These are phyloP conservation scores for Lates calcarifer DNA, from an alignment of 2,113 vertebrate species.

Conservation along the genomic window DNA sequence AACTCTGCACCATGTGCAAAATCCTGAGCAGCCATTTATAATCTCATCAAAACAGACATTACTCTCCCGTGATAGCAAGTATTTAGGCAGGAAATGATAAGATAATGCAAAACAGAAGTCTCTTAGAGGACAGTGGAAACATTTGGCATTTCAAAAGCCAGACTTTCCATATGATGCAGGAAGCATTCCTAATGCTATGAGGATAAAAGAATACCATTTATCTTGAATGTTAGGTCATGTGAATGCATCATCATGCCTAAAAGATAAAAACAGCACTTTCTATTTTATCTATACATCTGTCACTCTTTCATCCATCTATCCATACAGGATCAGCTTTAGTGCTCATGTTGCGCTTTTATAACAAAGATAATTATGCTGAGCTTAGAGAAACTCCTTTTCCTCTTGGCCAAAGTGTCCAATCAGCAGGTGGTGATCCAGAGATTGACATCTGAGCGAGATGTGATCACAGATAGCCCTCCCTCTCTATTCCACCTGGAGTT, in stretches of 20 bases:
- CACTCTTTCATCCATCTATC: conserved; percentile 1
- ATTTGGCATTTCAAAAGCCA: conserved; percentile 52
- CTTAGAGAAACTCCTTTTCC: conserved; percentile 18
- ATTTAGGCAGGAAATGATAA: conserved; percentile 23
- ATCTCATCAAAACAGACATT: conserved; percentile 37
- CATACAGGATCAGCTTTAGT: neutral
- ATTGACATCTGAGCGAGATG: conserved; percentile 78
- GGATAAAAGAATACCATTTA: conserved; percentile 43
- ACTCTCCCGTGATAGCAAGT: neutral
- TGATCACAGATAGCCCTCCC: conserved; percentile 76
- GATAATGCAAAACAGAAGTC: conserved; percentile 42
- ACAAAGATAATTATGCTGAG: conserved; percentile 46
- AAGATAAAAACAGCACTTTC: conserved; percentile 42
- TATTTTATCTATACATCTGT: conserved; percentile 12
- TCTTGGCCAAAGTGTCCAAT: conserved; percentile 61
- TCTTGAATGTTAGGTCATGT: conserved; percentile 30
- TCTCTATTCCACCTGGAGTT: conserved; percentile 79
- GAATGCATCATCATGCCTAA: conserved; percentile 13
- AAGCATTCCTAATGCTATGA: conserved; percentile 3
- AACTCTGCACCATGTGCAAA: conserved; percentile 18
- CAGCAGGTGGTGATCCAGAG: conserved; percentile 71
- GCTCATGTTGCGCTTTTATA: conserved; percentile 14
- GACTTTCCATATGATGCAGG: conserved; percentile 25
- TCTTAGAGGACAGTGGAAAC: conserved; percentile 26
- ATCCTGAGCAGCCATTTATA: neutral